Base-by-base conservation (phyloP, 1,140 invertebrate genomes). In the Drosophila bipectinata region DNA sequence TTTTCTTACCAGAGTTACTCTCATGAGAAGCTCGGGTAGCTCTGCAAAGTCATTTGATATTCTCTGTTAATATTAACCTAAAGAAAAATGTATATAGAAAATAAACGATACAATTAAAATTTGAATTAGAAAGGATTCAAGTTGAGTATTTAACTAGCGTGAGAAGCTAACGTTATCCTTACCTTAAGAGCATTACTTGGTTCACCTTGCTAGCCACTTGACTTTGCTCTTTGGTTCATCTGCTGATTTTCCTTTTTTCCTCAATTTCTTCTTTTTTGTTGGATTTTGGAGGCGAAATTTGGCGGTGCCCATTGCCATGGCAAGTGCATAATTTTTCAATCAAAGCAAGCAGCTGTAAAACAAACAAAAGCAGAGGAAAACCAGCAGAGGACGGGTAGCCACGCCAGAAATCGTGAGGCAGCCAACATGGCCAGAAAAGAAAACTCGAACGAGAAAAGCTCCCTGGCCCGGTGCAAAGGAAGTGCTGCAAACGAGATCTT, bases 301-400 rank as follows among this genome's bases (percentile, higher is more conserved):
- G 76, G 81, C 72, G 69, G 79, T 84, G 81, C 75, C 80, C 80
- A 84, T 66, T 77, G 82, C 75, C 82, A 87, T 85, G 83, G 82
- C 82, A 87, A 87, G 82, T 87, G 82, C 82, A 87, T 87, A 87
- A 87, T 87, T 87, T 87, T 87, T 87, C 82, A 87, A 87, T 87
- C 82, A 87, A 88, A 79, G 78, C 84, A 53, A 88, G 78, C 82
- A 87, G 82, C 82, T 85, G 81, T 85, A 85, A 85, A 76, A 67
- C 81, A 85, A 85, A 85, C 81, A 85, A 75, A 75, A 58, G 61
- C 75, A 54, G 54, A 32, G 68, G 45, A 51, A 30, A 44, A n/a
- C 26, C 41, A 14, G 15, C 56, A 6, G 45, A 57, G 10, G 39
- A 30, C 24, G 39, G 44, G 14, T 39, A 48, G 12, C 44, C 69